phyloP scores from a whole-genome alignment of 1,140 invertebrate species.

The Anadara kagoshimensis region DNA sequence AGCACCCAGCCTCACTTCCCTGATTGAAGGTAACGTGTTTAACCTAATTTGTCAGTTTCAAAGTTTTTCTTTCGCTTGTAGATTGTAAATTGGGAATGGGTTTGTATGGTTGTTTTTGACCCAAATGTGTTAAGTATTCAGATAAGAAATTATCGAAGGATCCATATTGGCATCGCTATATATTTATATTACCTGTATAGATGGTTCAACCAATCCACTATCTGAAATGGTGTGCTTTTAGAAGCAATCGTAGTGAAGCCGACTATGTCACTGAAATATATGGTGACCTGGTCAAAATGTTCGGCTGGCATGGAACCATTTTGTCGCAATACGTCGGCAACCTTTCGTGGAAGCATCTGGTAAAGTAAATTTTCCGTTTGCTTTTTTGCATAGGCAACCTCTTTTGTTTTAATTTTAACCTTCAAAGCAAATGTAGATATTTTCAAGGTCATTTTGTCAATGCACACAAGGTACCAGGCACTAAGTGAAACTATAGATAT shows the following conservation, averaged over 20 bases:
- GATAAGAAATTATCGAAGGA: no score
- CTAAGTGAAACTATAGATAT: not conserved
- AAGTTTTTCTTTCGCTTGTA: no score
- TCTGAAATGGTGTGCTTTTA: slow-evolving; percentile 83
- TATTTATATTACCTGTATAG: slow-evolving; percentile 17
- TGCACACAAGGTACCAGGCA: slow-evolving; percentile 20
- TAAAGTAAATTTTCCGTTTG: slow-evolving; percentile 54
- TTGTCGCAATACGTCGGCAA: slow-evolving; percentile 49
- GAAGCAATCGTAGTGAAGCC: slow-evolving; percentile 86
- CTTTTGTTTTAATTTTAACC: slow-evolving; percentile 33
- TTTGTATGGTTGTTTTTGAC: no score
- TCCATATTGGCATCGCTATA: no score
- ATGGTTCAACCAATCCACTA: slow-evolving; percentile 29
- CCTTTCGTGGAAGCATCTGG: slow-evolving; percentile 56
- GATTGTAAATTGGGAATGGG: no score
- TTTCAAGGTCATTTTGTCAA: slow-evolving; percentile 11
- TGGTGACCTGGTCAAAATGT: slow-evolving; percentile 74
- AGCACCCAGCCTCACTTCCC: no score
- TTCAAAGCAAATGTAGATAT: slow-evolving; percentile 19
- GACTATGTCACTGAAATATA: slow-evolving; percentile 89
- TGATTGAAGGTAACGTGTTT: no score
- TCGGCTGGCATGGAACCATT: slow-evolving; percentile 41
- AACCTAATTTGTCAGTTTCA: no score
- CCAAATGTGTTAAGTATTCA: no score
- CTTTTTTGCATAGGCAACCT: slow-evolving; percentile 50